These are phyloP conservation scores for Saxicola maurus DNA, from an alignment of 2,797 vertebrate genomes.

Conservation along the genomic window DNA sequence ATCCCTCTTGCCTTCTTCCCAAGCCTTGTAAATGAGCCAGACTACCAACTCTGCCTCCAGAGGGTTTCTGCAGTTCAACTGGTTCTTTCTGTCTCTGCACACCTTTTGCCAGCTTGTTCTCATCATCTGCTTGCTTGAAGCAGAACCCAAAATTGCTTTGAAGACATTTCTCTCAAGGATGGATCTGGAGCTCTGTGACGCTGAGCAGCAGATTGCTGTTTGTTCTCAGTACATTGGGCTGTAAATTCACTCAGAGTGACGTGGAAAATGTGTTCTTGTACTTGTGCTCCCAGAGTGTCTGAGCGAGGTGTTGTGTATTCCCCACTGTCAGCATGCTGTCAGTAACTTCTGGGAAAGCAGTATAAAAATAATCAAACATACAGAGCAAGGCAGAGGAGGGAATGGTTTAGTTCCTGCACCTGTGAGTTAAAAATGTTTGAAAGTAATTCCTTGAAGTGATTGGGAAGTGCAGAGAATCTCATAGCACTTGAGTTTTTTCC, in stretches of 20 bases:
- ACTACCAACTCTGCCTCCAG: background rate
- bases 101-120: background rate
- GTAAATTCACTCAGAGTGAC: background rate
- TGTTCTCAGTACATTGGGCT: conserved; percentile 6
- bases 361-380: conserved; percentile 2
- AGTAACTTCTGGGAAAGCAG: background rate
- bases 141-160: conserved; percentile 9
- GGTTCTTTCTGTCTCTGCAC: background rate
- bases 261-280: background rate
- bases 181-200: background rate
- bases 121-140: background rate
- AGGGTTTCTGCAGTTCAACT: background rate
- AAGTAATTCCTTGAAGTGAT: background rate
- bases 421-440: background rate
- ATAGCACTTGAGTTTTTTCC: accelerated
- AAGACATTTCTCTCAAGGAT: conserved; percentile 1
- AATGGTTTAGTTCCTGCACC: background rate
- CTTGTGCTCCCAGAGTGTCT: background rate
- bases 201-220: background rate
- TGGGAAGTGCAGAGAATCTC: background rate
- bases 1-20: background rate
- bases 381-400: background rate
- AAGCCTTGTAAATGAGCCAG: background rate
- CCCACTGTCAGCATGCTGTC: background rate
- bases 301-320: background rate